phyloP scores from a whole-genome alignment of 1,140 invertebrate genomes.

The Lethocerus indicus region DNA sequence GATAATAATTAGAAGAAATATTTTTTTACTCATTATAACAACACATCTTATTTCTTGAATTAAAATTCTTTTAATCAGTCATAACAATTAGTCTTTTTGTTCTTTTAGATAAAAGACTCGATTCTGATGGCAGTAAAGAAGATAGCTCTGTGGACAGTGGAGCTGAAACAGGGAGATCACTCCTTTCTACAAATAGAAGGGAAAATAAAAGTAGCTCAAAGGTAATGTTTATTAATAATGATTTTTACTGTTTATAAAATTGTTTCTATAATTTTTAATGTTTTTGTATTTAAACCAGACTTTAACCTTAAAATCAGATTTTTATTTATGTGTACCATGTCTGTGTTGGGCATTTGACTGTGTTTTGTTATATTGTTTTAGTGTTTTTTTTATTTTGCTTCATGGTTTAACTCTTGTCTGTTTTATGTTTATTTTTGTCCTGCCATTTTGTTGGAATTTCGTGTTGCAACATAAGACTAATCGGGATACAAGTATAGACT shows the following conservation, averaged over 20 bases:
- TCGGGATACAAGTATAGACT: constrained; percentile 12
- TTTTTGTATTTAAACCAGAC: too few species aligned
- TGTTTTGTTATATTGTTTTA: too few species aligned
- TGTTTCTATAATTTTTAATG: not conserved
- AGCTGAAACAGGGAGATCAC: constrained; percentile 37
- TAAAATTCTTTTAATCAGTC: not conserved
- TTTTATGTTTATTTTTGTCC: not conserved
- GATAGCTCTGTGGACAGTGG: constrained; percentile 64
- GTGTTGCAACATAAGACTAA: not conserved
- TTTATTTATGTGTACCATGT: too few species aligned
- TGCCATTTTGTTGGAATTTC: not conserved
- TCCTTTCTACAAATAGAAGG: constrained; percentile 36
- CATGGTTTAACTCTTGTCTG: not conserved
- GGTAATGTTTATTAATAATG: constrained; percentile 11
- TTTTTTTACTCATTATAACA: constrained; percentile 3
- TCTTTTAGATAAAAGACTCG: constrained; percentile 37
- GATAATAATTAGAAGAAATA: not conserved
- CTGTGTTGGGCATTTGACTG: too few species aligned
- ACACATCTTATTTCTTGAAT: not conserved
- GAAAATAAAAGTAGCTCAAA: constrained; percentile 32
- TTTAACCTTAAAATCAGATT: too few species aligned
- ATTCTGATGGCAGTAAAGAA: constrained; percentile 58
- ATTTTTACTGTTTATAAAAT: too few species aligned
- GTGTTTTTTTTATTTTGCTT: too few species aligned
- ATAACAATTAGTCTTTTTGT: constrained; percentile 6